Conservation (phyloP, 2,888 invertebrate genomes). For the Nephrotoma guestfalica region DNA sequence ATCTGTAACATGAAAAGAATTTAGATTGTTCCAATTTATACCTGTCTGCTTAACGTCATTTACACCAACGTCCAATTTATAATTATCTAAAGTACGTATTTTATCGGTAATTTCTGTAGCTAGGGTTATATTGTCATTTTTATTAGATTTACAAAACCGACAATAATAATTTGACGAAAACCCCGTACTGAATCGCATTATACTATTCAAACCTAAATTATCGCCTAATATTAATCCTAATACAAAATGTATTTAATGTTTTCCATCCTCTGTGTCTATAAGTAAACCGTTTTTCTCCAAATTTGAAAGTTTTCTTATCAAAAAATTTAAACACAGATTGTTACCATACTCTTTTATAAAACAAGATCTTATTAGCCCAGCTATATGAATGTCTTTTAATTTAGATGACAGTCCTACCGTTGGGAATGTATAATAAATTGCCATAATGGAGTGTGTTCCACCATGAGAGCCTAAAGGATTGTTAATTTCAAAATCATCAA, state of each 20-base stretch:
- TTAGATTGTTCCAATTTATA: background rate
- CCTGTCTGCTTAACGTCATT: background rate
- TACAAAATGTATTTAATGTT: slow-evolving; percentile 9
- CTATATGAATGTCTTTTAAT: background rate
- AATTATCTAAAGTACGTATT: slow-evolving; percentile 14
- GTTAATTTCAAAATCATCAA: slow-evolving; percentile 9
- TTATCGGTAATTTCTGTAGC: slow-evolving; percentile 10
- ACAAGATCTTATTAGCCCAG: background rate
- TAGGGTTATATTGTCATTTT: slow-evolving; percentile 11
- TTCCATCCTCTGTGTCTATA: slow-evolving; percentile 9
- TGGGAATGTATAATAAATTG: slow-evolving; percentile 6
- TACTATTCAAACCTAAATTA: slow-evolving; percentile 8
- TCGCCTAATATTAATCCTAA: slow-evolving; percentile 12
- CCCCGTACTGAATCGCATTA: slow-evolving; percentile 11
- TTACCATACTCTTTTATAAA: slow-evolving; percentile 8
- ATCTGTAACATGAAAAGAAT: background rate
- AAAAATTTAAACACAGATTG: slow-evolving; percentile 14
- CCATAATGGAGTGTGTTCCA: slow-evolving; percentile 4
- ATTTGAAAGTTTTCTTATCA: slow-evolving; percentile 11
- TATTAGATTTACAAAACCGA: slow-evolving; percentile 16
- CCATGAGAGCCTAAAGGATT: slow-evolving; percentile 7
- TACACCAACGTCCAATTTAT: slow-evolving; percentile 10
- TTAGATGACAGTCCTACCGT: background rate
- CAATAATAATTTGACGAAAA: slow-evolving; percentile 17
- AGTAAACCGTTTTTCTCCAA: slow-evolving; percentile 13